These are phyloP conservation scores for Xiphorhynchus erythropygius DNA, from an alignment of 2,797 vertebrate species.

Conservation along the genomic window DNA sequence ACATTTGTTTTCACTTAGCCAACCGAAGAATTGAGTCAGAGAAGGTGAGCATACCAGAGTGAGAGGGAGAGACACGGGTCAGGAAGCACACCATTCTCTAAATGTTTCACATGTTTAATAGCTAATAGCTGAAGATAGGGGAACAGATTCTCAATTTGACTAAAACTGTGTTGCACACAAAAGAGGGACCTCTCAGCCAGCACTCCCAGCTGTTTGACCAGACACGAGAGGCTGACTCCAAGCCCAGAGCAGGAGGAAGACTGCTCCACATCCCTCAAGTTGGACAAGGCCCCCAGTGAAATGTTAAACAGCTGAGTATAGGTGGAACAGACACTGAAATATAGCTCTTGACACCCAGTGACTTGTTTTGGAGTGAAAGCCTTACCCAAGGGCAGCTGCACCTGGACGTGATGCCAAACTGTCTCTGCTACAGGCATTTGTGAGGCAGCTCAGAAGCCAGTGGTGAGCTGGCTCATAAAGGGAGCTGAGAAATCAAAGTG, in stretches of 20 bases:
- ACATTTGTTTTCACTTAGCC: constrained; percentile 35
- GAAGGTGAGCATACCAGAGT: background rate
- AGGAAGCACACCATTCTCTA: background rate
- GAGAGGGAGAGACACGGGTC: background rate
- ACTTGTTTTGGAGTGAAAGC: background rate
- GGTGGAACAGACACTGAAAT: background rate
- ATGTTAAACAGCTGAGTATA: background rate
- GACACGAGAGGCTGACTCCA: background rate
- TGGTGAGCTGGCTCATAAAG: background rate
- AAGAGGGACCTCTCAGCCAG: background rate
- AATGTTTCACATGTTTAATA: background rate
- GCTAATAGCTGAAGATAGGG: background rate
- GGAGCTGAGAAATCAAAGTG: background rate
- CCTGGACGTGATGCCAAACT: background rate
- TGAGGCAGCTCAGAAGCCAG: background rate
- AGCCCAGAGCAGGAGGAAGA: background rate
- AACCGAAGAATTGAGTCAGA: background rate
- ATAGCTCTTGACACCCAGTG: background rate
- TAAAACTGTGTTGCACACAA: background rate
- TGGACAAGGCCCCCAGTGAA: background rate
- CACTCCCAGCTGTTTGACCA: background rate
- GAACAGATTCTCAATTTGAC: background rate
- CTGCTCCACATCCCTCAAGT: background rate
- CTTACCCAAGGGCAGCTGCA: background rate
- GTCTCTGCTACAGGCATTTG: background rate